Percentiles rank a stretch among this genome's conserved stretches.
phyloP scores from a whole-genome alignment of 2,113 vertebrate genomes.

The Canis aureus region DNA sequence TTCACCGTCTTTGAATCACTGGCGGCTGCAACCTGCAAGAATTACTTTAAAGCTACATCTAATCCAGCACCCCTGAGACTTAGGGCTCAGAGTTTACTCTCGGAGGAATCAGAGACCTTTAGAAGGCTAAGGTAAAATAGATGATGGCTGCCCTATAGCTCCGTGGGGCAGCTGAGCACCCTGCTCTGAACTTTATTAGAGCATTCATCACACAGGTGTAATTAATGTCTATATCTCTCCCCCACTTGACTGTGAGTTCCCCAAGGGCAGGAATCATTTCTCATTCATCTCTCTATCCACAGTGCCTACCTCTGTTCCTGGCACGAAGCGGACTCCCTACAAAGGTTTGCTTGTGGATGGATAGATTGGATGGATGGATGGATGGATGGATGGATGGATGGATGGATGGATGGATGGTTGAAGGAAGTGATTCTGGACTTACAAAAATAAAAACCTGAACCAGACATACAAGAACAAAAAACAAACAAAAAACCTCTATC shows the following conservation, averaged over 20 bases:
- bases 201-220: slow-evolving; percentile 53
- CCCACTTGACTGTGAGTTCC: slow-evolving; percentile 1
- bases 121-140: slow-evolving; percentile 44
- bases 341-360: neutral
- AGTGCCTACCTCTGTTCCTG: neutral
- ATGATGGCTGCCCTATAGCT: slow-evolving; percentile 51
- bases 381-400: neutral
- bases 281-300: slow-evolving; percentile 51
- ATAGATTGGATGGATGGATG: neutral
- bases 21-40: neutral
- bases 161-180: slow-evolving; percentile 43
- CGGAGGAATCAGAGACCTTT: slow-evolving; percentile 66
- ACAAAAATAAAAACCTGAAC: neutral
- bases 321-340: neutral
- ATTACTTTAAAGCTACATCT: slow-evolving; percentile 36
- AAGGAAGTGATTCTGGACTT: neutral
- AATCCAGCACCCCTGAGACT: slow-evolving; percentile 42
- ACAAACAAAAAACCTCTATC: neutral
- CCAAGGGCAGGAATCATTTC: slow-evolving; percentile 35
- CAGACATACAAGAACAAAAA: slow-evolving; percentile 36
- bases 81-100: slow-evolving; percentile 21
- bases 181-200: slow-evolving; percentile 70
- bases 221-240: slow-evolving; percentile 49
- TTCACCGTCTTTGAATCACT: slow-evolving; percentile 28
- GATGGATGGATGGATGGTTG: too few species aligned